phyloP scores from a whole-genome alignment of 2,888 invertebrate genomes.

The Melangyna quadrimaculata region DNA sequence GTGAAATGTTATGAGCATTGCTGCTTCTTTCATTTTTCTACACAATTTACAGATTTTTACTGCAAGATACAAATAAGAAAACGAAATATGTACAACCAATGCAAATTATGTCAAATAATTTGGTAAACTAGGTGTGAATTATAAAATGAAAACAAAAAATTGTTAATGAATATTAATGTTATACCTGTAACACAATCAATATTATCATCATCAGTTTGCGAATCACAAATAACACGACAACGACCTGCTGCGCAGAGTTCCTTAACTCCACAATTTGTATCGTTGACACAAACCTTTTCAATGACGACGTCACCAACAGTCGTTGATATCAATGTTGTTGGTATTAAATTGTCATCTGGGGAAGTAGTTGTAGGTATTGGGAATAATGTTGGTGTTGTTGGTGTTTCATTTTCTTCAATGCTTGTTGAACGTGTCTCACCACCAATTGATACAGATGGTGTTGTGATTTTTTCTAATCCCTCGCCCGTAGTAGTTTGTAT shows the following conservation, averaged over 20 bases:
- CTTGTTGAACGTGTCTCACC: slow-evolving; percentile 61
- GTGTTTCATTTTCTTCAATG: slow-evolving; percentile 46
- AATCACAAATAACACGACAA: slow-evolving; percentile 81
- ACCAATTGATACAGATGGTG: slow-evolving; percentile 37
- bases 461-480: slow-evolving; percentile 41
- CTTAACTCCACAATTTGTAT: slow-evolving; percentile 84
- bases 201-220: slow-evolving; percentile 72
- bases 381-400: slow-evolving; percentile 60
- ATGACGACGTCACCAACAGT: slow-evolving; percentile 72
- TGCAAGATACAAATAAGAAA: slow-evolving; percentile 29
- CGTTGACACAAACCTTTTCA: slow-evolving; percentile 82
- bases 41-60: slow-evolving; percentile 56
- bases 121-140: slow-evolving; percentile 48
- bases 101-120: slow-evolving; percentile 11
- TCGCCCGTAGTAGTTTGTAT: slow-evolving; percentile 55
- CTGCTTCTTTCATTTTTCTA: slow-evolving; percentile 55
- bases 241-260: slow-evolving; percentile 84
- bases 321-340: slow-evolving; percentile 74
- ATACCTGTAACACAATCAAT: slow-evolving; percentile 80
- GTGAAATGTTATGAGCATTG: slow-evolving; percentile 11
- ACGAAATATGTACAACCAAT: slow-evolving; percentile 53
- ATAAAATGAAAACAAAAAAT: slow-evolving; percentile 31
- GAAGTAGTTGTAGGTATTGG: slow-evolving; percentile 72
- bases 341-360: slow-evolving; percentile 62
- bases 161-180: slow-evolving; percentile 70